These are phyloP conservation scores for Arrhamphus sclerolepis DNA, from an alignment of 2,797 vertebrate genomes.

Conservation along the genomic window DNA sequence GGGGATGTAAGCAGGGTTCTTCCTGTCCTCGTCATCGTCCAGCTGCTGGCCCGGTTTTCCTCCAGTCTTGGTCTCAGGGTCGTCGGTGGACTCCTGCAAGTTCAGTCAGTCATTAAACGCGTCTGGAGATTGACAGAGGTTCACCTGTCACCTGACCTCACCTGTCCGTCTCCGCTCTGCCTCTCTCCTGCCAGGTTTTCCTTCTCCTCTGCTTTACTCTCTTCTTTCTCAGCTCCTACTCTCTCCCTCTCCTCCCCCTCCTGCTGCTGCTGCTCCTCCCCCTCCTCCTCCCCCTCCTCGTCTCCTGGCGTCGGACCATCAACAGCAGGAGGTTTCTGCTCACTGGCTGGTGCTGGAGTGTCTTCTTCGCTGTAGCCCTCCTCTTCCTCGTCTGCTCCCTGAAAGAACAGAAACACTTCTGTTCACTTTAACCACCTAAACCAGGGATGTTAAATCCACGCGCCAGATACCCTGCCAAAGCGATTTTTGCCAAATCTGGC, in stretches of 20 bases:
- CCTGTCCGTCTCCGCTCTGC: slow-evolving; percentile 97
- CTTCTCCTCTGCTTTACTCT: slow-evolving; percentile 85
- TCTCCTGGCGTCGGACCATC: slow-evolving; percentile 71
- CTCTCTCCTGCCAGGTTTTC: slow-evolving; percentile 89
- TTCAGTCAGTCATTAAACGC: too few species aligned
- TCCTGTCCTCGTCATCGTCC: slow-evolving; percentile 94
- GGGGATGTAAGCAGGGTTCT: slow-evolving; percentile 97
- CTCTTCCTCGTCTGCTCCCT: slow-evolving; percentile 7
- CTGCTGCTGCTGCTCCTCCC: slow-evolving; percentile 30
- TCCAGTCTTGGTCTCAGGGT: slow-evolving; percentile 88
- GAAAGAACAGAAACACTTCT: background rate
- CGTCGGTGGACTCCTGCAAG: slow-evolving; percentile 92
- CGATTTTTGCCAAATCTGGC: too few species aligned
- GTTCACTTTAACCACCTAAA: too few species aligned
- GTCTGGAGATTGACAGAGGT: background rate
- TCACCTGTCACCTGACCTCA: slow-evolving; percentile 58
- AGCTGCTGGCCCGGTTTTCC: slow-evolving; percentile 89
- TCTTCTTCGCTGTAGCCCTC: slow-evolving; percentile 88
- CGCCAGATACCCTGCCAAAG: too few species aligned
- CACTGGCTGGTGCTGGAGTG: slow-evolving; percentile 71
- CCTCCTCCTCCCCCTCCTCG: slow-evolving; percentile 58
- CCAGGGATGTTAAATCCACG: too few species aligned
- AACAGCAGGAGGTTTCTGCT: slow-evolving; percentile 74
- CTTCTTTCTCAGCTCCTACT: slow-evolving; percentile 69
- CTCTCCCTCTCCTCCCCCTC: slow-evolving; percentile 44